A percentile compares a stretch with the other conserved stretches of the same genome.
Evolutionary conservation across 2,888 invertebrate species (phyloP).

Genomic region (Pachliopta kotzebuea): DNA sequence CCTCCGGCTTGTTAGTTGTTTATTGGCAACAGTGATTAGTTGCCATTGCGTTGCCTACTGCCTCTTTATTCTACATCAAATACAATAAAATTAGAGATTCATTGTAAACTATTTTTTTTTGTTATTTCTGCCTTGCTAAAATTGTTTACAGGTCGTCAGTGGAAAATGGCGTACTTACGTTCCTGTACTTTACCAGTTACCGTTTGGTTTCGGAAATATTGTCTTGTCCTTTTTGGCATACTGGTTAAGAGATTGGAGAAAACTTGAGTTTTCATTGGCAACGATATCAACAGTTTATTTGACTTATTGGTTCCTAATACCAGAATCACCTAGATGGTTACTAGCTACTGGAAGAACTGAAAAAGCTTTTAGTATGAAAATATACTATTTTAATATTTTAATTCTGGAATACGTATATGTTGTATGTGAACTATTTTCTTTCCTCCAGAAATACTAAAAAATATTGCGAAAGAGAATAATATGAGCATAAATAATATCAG

Average conservation of each 20-base stretch:
- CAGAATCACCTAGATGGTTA: conserved; percentile 84
- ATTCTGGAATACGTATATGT: not conserved
- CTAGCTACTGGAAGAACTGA: conserved; percentile 75
- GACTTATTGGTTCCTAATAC: conserved; percentile 70
- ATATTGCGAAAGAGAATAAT: conserved; percentile 53
- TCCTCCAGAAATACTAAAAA: conserved; percentile 50
- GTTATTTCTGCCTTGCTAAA: not conserved
- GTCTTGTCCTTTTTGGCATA: conserved; percentile 80
- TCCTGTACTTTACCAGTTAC: conserved; percentile 82
- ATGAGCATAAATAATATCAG: conserved; percentile 39
- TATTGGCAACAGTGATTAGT: not conserved
- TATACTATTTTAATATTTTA: not conserved
- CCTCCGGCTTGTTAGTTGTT: not conserved
- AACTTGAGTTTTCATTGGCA: conserved; percentile 78
- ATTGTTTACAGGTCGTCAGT: conserved; percentile 71
- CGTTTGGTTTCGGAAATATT: conserved; percentile 81
- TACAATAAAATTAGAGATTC: no score
- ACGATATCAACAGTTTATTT: conserved; percentile 73
- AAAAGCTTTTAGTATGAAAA: conserved; percentile 60
- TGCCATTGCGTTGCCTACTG: not conserved
- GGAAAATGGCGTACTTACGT: conserved; percentile 82
- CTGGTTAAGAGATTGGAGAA: conserved; percentile 81
- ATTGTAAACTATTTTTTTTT: not conserved
- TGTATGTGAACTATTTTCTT: not conserved
- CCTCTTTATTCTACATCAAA: no score